Conservation (phyloP, 2,797 vertebrate species). For the Myotis daubentonii region DNA sequence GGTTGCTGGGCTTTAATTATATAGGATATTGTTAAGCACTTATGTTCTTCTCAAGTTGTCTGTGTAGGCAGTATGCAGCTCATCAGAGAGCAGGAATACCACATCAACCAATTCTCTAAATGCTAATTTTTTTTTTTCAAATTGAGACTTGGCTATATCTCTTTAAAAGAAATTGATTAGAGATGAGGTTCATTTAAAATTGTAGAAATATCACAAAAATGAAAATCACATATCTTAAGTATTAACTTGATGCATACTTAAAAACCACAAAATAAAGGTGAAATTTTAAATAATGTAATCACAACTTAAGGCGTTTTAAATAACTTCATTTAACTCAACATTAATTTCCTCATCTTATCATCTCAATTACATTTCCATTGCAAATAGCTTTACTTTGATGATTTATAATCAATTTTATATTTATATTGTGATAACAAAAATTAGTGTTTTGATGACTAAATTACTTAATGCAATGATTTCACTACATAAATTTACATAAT, state of each 20-base stretch:
- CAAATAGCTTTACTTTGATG: slow-evolving; percentile 77
- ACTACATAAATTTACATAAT: slow-evolving; percentile 64
- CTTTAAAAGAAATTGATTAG: slow-evolving; percentile 1
- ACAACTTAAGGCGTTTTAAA: slow-evolving; percentile 69
- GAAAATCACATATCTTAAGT: slow-evolving; percentile 51
- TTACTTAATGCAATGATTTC: slow-evolving; percentile 73
- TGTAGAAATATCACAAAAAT: slow-evolving; percentile 8
- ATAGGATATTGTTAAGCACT: neutral
- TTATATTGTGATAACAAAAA: slow-evolving; percentile 76
- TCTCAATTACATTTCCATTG: slow-evolving; percentile 81
- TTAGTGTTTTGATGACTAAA: slow-evolving; percentile 71
- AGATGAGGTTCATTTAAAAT: slow-evolving; percentile 46
- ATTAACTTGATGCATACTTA: slow-evolving; percentile 35
- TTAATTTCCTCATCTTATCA: slow-evolving; percentile 75
- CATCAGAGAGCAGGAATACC: neutral
- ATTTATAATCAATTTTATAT: slow-evolving; percentile 78
- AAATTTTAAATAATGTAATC: slow-evolving; percentile 74
- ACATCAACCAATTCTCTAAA: neutral
- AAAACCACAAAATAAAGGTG: slow-evolving; percentile 52
- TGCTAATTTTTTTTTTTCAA: neutral
- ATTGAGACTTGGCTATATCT: neutral
- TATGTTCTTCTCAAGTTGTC: neutral
- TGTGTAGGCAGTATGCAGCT: neutral
- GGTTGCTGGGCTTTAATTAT: neutral
- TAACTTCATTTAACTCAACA: slow-evolving; percentile 77